These are phyloP conservation scores for Tenualosa ilisha DNA, from an alignment of 2,797 vertebrate genomes.

Conservation along the genomic window DNA sequence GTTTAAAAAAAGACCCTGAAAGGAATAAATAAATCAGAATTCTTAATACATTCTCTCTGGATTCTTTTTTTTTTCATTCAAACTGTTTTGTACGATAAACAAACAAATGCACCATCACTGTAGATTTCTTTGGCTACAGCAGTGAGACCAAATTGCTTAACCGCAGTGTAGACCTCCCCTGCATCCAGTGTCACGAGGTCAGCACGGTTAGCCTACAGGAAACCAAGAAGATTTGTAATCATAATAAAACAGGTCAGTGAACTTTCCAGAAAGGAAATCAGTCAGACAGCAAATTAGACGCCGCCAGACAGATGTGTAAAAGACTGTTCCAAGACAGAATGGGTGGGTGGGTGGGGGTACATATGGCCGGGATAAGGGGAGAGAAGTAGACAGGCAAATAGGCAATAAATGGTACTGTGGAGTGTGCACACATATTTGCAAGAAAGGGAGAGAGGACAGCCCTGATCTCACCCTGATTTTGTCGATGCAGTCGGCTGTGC, in stretches of 20 bases:
- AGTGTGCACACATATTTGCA: neutral
- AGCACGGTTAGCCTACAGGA: conserved; percentile 82
- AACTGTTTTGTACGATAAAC: neutral
- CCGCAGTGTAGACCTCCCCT: conserved; percentile 87
- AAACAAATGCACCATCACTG: conserved; percentile 70
- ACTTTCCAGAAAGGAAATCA: neutral
- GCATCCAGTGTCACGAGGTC: conserved; percentile 86
- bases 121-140: conserved; percentile 85
- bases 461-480: conserved; percentile 80
- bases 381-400: neutral
- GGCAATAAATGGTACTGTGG: neutral
- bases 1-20: too few species aligned
- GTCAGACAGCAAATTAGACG: neutral
- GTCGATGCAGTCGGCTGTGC: conserved; percentile 82
- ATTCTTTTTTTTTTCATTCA: neutral
- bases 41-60: neutral
- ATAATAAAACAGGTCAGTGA: neutral
- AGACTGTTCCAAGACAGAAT: neutral
- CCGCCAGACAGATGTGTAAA: conserved; percentile 5
- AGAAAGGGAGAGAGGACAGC: neutral
- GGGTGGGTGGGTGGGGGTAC: neutral
- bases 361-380: neutral
- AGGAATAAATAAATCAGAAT: neutral
- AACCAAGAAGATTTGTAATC: neutral
- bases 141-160: conserved; percentile 83